Evolutionary conservation across 2,113 vertebrate species (phyloP), one percentile per base, ranked within the genome.

Genomic region (Anhinga rufa): DNA sequence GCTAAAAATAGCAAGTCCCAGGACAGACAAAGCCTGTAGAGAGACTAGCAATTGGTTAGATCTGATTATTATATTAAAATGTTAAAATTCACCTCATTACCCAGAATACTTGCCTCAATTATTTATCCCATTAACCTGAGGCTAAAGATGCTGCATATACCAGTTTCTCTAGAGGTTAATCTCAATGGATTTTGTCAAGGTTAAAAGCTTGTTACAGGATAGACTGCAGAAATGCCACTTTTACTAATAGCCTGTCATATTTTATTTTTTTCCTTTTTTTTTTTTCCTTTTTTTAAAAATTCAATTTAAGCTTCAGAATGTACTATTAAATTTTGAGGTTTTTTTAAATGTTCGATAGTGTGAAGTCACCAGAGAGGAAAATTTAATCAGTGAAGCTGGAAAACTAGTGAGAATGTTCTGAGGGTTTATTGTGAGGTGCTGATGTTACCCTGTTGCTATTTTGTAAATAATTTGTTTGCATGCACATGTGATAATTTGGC

Each of bases 111-210:
- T 96, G 22, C 61, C 64, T 97, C 94, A 96, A 97, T 97, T 97
- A 97, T 96, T 95, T 97, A 96, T 96, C 52, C 64, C 57, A 97
- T 97, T 96, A 97, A 92, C 93, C 82, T 95, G 49, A 92, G 91
- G 85, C 61, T 95, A 95, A 94, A 97, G 91, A 97, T 92, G 78
- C 42, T 92, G 17, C 70, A 52, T 89, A 51, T 86, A 86, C 52
- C 36, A 71, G 26, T 60, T 92, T 87, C 88, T 92, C 54, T 88
- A 92, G 82, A 94, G 94, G 76, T 85, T 93, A 88, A 90, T 96
- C 65, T 94, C 84, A 60, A 14, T 51, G 55, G 76, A 76, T 92
- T 93, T 88, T 90, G 66, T 93, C 88, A 97, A 97, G 94, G 94
- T 95, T 97, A 94, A 90, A 94, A 44, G 38, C 69, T 92, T 94